A percentile compares a stretch with the other conserved stretches of the same genome.
phyloP scores from a whole-genome alignment of 2,797 vertebrate species.

The Sebastes iracundus region DNA sequence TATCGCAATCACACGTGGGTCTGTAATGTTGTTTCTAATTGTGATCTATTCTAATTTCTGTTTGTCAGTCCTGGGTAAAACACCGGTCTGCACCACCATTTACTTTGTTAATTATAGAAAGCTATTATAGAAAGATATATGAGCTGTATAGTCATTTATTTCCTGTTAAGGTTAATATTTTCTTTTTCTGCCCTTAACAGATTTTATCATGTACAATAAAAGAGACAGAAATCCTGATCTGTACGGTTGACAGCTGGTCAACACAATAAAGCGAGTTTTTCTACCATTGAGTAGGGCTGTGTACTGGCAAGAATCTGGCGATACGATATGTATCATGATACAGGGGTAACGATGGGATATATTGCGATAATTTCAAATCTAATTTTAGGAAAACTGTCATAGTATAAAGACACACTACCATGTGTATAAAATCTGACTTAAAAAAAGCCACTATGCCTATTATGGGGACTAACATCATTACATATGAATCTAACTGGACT shows the following conservation, averaged over 20 bases:
- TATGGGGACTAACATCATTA: too few relatives aligned
- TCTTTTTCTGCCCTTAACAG: neutral
- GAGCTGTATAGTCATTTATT: neutral
- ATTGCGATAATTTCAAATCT: too few relatives aligned
- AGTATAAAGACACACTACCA: too few relatives aligned
- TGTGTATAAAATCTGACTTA: too few relatives aligned
- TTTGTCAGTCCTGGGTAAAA: slow-evolving; percentile 27
- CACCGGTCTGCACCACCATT: slow-evolving; percentile 1
- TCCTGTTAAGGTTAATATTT: neutral
- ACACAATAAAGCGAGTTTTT: slow-evolving; percentile 4
- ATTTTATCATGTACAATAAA: neutral
- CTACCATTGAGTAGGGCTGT: neutral
- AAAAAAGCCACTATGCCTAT: too few relatives aligned
- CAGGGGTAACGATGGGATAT: too few relatives aligned
- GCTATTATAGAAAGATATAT: neutral
- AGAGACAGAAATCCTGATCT: neutral
- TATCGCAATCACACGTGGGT: slow-evolving; percentile 61
- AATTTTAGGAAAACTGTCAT: too few relatives aligned
- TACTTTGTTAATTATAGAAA: slow-evolving; percentile 19
- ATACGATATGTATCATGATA: fast-evolving
- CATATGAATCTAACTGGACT: too few relatives aligned
- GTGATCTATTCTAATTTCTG: slow-evolving; percentile 63
- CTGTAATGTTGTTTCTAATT: slow-evolving; percentile 68
- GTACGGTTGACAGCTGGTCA: neutral
- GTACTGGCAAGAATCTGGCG: too few relatives aligned